These are phyloP conservation scores for fruit fly (Drosophila melanogaster) DNA, from an alignment of 1,140 invertebrate species.

Conservation along the genomic window Release_6_plus_ISO1_MT NC_004354.4:9260501-9261000, in stretches of 20 bases:
- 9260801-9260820: constrained; percentile 89
- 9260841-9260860: constrained; percentile 84
- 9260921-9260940: constrained; percentile 2
- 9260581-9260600: no score
- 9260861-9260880: constrained; percentile 69
- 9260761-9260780: constrained; percentile 87
- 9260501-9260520: not conserved
- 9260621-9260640: no score
- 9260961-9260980: constrained; percentile 41
- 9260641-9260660: no score
- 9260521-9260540: not conserved
- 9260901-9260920: not conserved
- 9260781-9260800: constrained; percentile 88
- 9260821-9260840: constrained; percentile 87
- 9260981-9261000: constrained; percentile 89
- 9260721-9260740: constrained; percentile 87
- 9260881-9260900: constrained; percentile 21
- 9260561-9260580: no score
- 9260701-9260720: constrained; percentile 88
- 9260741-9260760: constrained; percentile 90
- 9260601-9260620: no score
- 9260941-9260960: constrained; percentile 8
- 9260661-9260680: constrained; percentile 89
- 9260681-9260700: constrained; percentile 92
- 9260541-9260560: no score